Evolutionary conservation across 2,113 vertebrate genomes (phyloP).

Genomic region (Phocoena sinus): DNA sequence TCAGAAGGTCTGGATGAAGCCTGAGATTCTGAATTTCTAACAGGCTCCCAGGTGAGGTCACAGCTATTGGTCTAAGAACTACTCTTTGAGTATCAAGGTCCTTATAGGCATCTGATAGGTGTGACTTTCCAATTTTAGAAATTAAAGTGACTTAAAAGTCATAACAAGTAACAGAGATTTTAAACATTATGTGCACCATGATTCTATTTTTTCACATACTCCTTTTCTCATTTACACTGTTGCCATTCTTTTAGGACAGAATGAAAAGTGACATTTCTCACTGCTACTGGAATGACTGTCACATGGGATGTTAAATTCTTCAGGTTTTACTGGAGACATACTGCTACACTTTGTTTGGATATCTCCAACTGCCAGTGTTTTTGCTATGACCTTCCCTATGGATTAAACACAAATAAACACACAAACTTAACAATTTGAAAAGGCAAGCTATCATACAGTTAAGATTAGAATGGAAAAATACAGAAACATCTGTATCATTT

Average conservation of each 20-base stretch:
- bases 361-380: constrained; percentile 62
- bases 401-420: constrained; percentile 59
- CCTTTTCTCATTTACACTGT: not conserved
- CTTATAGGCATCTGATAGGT: not conserved
- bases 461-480: not conserved
- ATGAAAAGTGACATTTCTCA: constrained; percentile 61
- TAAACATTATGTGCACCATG: not conserved
- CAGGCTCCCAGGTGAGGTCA: not conserved
- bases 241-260: constrained; percentile 56
- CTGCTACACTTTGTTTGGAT: constrained; percentile 43
- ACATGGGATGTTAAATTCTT: constrained; percentile 50
- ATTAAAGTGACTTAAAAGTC: not conserved
- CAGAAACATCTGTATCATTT: not conserved
- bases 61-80: not conserved
- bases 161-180: not conserved
- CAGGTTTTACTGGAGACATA: constrained; percentile 33
- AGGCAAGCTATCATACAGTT: constrained; percentile 1
- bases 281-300: constrained; percentile 43
- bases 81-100: not conserved
- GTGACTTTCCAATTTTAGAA: not conserved
- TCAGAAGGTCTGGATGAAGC: not conserved
- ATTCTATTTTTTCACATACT: not conserved
- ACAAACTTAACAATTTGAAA: constrained; percentile 40
- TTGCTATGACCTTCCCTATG: constrained; percentile 45
- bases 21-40: not conserved